Evolutionary conservation across 2,113 vertebrate genomes (phyloP).

Genomic region (Eclectus roratus): DNA sequence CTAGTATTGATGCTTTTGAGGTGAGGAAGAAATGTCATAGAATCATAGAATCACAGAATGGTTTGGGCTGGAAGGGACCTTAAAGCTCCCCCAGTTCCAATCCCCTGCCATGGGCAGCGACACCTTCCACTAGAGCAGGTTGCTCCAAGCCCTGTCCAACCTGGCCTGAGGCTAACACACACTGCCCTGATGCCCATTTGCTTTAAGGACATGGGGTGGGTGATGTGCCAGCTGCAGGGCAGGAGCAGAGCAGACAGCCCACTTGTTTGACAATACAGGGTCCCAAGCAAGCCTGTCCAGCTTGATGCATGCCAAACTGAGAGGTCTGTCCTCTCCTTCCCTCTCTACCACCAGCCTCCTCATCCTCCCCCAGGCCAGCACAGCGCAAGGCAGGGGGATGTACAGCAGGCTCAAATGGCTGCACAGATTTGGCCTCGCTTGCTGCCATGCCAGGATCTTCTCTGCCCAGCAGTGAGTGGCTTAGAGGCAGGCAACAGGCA

Average conservation of each 20-base stretch:
- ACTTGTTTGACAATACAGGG: not conserved
- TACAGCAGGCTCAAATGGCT: not conserved
- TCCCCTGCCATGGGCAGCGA: not conserved
- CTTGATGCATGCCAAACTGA: fast-evolving
- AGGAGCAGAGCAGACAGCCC: not conserved
- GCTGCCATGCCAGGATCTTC: not conserved
- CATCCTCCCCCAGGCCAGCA: not conserved
- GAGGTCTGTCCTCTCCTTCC: not conserved
- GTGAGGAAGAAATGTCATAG: not conserved
- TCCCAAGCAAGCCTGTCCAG: not conserved
- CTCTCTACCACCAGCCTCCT: not conserved
- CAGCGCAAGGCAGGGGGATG: not conserved
- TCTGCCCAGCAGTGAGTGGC: not conserved
- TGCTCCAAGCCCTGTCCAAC: not conserved
- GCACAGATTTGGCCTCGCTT: not conserved
- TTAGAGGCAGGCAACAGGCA: not conserved
- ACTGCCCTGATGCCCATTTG: fast-evolving
- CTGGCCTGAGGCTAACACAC: not conserved
- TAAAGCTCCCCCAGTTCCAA: not conserved
- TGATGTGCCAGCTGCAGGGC: not conserved
- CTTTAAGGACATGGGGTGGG: not conserved
- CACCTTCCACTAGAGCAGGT: not conserved
- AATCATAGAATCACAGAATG: not conserved
- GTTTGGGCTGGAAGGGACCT: not conserved
- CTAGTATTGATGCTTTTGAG: not conserved